Percentiles rank a stretch among this genome's conserved stretches.
Evolutionary conservation across 64 coral and sea anemone species (phyloP).

Genomic region (Anthopleura sola): DNA sequence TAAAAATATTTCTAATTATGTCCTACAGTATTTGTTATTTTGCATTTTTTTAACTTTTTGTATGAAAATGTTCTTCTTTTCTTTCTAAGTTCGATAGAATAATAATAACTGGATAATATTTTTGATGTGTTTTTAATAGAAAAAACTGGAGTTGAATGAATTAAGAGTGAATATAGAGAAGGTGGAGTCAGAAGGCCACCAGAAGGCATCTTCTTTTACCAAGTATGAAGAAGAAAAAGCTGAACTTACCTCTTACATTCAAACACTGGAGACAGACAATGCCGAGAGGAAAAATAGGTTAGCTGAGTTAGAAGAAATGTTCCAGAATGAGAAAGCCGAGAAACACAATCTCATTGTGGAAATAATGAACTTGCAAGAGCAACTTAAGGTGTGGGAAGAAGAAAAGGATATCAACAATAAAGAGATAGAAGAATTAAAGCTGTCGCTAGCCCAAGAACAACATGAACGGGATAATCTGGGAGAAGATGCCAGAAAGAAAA

Average conservation of each 20-base stretch:
- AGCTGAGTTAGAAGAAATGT: slow-evolving; percentile 27
- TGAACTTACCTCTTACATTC: neutral
- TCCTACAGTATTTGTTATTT: too few species aligned
- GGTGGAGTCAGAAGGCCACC: neutral
- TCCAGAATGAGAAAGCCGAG: slow-evolving; percentile 41
- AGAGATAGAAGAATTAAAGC: neutral
- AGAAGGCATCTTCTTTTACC: neutral
- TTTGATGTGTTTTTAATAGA: neutral
- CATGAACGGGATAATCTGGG: slow-evolving; percentile 37
- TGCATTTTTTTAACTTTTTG: too few species aligned
- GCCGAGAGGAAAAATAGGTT: slow-evolving; percentile 12
- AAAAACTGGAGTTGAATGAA: slow-evolving; percentile 25
- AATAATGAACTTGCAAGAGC: slow-evolving; percentile 48
- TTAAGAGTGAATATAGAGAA: slow-evolving; percentile 4
- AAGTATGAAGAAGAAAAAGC: slow-evolving; percentile 26
- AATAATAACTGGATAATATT: neutral
- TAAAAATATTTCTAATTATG: too few species aligned
- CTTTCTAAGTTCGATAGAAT: too few species aligned
- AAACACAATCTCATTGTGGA: slow-evolving; percentile 40
- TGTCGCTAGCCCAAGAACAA: slow-evolving; percentile 39
- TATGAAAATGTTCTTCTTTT: too few species aligned
- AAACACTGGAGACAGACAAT: slow-evolving; percentile 9
- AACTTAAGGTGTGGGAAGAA: slow-evolving; percentile 19
- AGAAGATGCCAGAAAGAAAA: slow-evolving; percentile 28
- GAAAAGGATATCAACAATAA: slow-evolving; percentile 6